Evolutionary conservation across 2,113 vertebrate genomes (phyloP).

Genomic region (Rhizomys pruinosus): DNA sequence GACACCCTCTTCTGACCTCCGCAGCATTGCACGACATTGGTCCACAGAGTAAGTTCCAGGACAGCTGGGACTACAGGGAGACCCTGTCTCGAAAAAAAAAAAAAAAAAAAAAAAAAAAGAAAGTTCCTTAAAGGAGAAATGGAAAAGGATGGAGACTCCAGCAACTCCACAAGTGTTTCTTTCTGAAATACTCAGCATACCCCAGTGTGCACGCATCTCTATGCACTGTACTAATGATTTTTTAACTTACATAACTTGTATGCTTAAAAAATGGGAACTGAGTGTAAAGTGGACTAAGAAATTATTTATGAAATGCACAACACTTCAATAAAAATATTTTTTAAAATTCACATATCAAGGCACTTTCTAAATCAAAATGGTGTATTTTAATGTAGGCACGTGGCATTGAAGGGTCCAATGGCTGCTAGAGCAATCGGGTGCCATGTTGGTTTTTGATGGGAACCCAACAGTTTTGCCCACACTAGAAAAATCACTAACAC

Average conservation of each 20-base stretch:
- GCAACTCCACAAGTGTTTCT: not conserved
- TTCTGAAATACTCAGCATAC: not conserved
- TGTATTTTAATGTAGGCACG: not conserved
- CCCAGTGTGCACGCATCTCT: not conserved
- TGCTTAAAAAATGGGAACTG: too few species aligned
- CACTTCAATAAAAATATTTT: too few species aligned
- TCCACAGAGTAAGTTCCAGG: too few species aligned
- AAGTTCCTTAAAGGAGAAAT: not conserved
- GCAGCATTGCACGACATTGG: too few species aligned
- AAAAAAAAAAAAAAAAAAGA: too few species aligned
- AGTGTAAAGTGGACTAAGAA: too few species aligned
- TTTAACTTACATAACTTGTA: not conserved
- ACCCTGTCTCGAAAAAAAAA: too few species aligned
- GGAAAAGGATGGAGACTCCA: not conserved
- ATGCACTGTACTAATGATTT: not conserved
- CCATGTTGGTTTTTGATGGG: not conserved
- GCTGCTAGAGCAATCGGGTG: not conserved
- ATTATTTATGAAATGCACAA: too few species aligned
- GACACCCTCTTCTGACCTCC: too few species aligned
- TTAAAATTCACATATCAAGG: not conserved
- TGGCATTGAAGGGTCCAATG: not conserved
- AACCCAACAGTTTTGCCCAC: not conserved
- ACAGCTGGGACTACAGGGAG: too few species aligned
- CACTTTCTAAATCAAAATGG: not conserved
- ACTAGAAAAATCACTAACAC: not conserved